Conservation (phyloP, 1,140 invertebrate species). For the Artemia franciscana region DNA sequence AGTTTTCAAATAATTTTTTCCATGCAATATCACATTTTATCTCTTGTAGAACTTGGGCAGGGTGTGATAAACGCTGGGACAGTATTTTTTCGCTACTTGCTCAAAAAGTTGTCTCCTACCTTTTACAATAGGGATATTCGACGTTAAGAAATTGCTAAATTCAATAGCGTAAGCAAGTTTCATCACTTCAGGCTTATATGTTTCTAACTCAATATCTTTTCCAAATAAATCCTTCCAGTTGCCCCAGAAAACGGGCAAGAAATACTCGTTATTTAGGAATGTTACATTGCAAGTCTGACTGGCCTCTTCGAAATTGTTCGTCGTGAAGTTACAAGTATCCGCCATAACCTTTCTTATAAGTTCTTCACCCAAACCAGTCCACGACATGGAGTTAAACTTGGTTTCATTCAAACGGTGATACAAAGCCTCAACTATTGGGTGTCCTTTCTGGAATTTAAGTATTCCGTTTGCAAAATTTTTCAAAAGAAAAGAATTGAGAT, state of each 20-base stretch:
- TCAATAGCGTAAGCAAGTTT: no score
- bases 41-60: no score
- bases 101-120: no score
- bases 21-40: no score
- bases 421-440: not conserved
- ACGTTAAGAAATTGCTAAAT: no score
- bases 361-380: not conserved
- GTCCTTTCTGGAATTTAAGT: not conserved
- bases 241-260: not conserved
- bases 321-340: not conserved
- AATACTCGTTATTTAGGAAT: not conserved
- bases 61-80: no score
- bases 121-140: no score
- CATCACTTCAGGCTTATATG: no score
- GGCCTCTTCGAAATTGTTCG: not conserved
- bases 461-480: not conserved
- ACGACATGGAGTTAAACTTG: not conserved
- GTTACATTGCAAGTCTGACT: not conserved
- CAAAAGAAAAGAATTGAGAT: not conserved
- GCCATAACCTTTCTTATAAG: not conserved
- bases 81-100: no score
- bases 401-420: not conserved
- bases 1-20: no score
- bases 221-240: not conserved
- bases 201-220: no score